Percentiles rank a stretch among this genome's conserved stretches.
These are phyloP conservation scores for Coracias cyanogaster DNA, from an alignment of 2,797 vertebrate species.

Conservation along the genomic window DNA sequence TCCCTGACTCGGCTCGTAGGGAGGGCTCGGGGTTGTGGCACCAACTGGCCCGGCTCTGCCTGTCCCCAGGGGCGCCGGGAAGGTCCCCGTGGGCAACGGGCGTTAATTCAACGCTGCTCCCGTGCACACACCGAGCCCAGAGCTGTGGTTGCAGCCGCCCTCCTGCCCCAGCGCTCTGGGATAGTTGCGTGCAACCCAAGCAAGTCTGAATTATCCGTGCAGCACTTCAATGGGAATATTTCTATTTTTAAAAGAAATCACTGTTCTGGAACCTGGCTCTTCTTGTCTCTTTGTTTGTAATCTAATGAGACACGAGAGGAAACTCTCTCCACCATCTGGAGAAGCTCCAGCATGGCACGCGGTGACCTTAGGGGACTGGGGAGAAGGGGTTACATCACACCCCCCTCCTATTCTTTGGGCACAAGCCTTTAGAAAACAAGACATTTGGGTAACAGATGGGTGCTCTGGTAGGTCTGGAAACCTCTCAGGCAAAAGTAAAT, in stretches of 20 bases:
- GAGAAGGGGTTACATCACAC: background rate
- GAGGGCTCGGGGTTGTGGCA: background rate
- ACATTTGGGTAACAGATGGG: conserved; percentile 38
- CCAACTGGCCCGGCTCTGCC: background rate
- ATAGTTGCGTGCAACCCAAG: background rate
- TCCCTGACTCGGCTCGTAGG: rapidly evolving
- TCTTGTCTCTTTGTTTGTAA: background rate
- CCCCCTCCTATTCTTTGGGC: background rate
- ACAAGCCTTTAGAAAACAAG: background rate
- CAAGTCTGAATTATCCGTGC: background rate
- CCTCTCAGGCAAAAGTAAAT: conserved; percentile 19
- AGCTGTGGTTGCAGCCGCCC: background rate
- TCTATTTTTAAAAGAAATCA: background rate
- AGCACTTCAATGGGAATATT: background rate
- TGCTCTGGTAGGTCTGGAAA: conserved; percentile 17
- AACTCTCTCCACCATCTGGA: rapidly evolving
- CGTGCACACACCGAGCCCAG: rapidly evolving
- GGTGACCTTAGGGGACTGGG: background rate
- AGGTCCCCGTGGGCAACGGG: background rate
- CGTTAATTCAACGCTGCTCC: rapidly evolving
- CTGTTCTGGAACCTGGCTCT: rapidly evolving
- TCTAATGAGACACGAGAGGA: background rate
- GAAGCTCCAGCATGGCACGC: rapidly evolving
- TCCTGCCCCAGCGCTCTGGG: background rate
- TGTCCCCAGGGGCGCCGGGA: background rate